Base-by-base conservation (phyloP, 2,888 invertebrate species). In the Harpalus rufipes region DNA sequence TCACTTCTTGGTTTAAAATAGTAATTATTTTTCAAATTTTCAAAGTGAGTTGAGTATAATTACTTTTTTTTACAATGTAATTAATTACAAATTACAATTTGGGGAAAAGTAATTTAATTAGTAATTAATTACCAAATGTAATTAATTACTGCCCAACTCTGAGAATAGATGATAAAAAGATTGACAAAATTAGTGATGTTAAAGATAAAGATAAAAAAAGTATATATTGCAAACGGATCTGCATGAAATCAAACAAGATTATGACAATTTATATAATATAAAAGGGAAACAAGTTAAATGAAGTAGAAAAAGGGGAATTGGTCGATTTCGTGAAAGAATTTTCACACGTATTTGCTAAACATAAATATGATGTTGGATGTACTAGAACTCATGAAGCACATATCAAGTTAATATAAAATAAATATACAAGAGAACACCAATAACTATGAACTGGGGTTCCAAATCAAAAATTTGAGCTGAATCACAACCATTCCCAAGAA, bases 401-500 rank as follows among this genome's bases (percentile, higher is more conserved):
- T 58, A 58, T 58, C n/a, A 58, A 58, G 16, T 65, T 85, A 41
- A 21, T 82, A 63, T 25, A 74, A 59, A 65, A 86, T 84, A 86
- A 86, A 86, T 86, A 85, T 80, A 76, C 87, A n/a, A n/a, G n/a
- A n/a, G n/a, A n/a, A n/a, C n/a, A n/a, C n/a, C n/a, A n/a, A n/a
- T n/a, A n/a, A n/a, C n/a, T n/a, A n/a, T n/a, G n/a, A n/a, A n/a
- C n/a, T n/a, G n/a, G n/a, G n/a, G n/a, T n/a, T n/a, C n/a, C n/a
- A n/a, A n/a, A n/a, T n/a, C n/a, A n/a, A n/a, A n/a, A n/a, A n/a
- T n/a, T n/a, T n/a, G n/a, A n/a, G n/a, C 87, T 0, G 86, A 87
- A 85, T 86, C 65, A 12, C 87, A 87, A 86, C 87, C 87, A 0
- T 88, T 87, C 16, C 87, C 88, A 1, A 6, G 86, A 18, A 87